Evolutionary conservation across 2,113 vertebrate genomes (phyloP).

Genomic region (Leptobrachium ailaonicum): DNA sequence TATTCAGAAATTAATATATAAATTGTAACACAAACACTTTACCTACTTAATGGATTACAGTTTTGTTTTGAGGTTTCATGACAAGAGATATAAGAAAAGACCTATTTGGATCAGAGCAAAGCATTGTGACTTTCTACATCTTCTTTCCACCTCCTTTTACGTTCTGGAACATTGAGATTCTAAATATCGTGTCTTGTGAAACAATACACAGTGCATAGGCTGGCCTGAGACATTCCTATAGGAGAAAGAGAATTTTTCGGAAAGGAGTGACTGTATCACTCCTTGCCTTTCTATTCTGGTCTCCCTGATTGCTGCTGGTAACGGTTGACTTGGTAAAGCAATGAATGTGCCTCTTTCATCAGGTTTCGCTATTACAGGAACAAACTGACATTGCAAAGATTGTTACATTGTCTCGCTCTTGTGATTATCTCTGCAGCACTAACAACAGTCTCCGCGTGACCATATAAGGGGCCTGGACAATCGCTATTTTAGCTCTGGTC

Average conservation of each 20-base stretch:
- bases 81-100: too few relatives aligned
- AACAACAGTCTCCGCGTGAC: background rate
- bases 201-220: too few relatives aligned
- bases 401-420: background rate
- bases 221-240: background rate
- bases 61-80: too few relatives aligned
- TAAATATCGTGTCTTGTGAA: too few relatives aligned
- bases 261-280: background rate
- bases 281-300: background rate
- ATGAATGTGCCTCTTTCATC: slow-evolving; percentile 1
- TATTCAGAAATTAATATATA: too few relatives aligned
- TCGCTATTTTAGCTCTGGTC: slow-evolving; percentile 17
- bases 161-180: too few relatives aligned
- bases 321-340: background rate
- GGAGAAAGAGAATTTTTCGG: background rate
- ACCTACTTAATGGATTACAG: too few relatives aligned
- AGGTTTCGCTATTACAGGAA: background rate
- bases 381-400: background rate
- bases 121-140: too few relatives aligned
- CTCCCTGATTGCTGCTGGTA: background rate
- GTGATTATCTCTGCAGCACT: background rate
- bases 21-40: too few relatives aligned
- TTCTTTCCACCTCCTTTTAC: too few relatives aligned
- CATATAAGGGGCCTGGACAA: slow-evolving; percentile 15
- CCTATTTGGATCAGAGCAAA: too few relatives aligned